Conservation (phyloP, 2,113 vertebrate species). For the Asarcornis scutulata region DNA sequence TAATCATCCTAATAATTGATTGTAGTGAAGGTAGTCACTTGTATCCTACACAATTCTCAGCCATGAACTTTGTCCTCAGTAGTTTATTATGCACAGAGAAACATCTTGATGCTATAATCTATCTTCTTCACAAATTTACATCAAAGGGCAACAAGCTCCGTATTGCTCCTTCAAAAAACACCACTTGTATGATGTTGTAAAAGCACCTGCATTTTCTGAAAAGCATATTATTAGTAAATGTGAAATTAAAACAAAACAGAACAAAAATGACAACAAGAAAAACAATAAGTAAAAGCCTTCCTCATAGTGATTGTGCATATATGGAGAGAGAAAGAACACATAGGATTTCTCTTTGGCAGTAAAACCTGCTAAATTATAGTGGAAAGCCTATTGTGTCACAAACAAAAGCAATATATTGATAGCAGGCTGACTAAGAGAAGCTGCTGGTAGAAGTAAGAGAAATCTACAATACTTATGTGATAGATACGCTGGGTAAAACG, state of each 20-base stretch:
- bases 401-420: constrained; percentile 30
- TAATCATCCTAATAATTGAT: constrained; percentile 70
- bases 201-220: constrained; percentile 33
- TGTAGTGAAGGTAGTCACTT: constrained; percentile 61
- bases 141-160: constrained; percentile 33
- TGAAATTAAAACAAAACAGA: not conserved
- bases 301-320: not conserved
- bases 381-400: constrained; percentile 1
- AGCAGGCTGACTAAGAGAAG: constrained; percentile 12
- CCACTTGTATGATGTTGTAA: not conserved
- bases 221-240: constrained; percentile 13
- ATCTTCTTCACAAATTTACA: constrained; percentile 53
- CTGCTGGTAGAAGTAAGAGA: not conserved
- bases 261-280: not conserved
- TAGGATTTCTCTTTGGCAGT: not conserved
- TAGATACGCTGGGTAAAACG: constrained; percentile 11
- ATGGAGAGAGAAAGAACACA: not conserved
- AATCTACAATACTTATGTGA: not conserved
- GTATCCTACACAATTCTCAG: constrained; percentile 59
- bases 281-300: not conserved
- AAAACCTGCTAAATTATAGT: not conserved
- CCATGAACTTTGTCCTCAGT: constrained; percentile 65
- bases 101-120: constrained; percentile 60
- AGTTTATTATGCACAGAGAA: constrained; percentile 63
- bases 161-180: constrained; percentile 33